Base-by-base conservation (phyloP, 2,888 invertebrate species). In the Macrophya alboannulata region DNA sequence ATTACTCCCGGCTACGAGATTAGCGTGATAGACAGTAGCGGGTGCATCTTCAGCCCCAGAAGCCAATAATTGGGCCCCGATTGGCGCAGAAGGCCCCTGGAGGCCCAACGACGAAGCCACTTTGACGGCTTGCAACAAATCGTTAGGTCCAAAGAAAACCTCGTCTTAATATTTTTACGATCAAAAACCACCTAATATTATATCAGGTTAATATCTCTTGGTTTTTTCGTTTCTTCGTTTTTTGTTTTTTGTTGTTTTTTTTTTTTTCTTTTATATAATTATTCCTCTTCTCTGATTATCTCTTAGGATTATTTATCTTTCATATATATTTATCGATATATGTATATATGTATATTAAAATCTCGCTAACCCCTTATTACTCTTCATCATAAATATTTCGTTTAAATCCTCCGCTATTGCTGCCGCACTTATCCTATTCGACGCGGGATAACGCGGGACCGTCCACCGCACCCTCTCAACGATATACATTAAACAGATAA, bases 41-140 rank as follows among this genome's bases (percentile, higher is more conserved):
- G 92, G 89, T 87, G 91, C 91, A 91, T 92, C 92, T 86, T 92
- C 92, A 87, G 90, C 90, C 89, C 90, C 88, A 85, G 92, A 90
- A 91, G 91, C 92, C 90, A 93, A 90, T 90, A 93, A 89, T 91
- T 93, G 93, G 93, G 93, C 92, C 92, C 93, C 93, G 92, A 93
- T 93, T 90, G 93, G 93, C 93, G 93, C 93, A 90, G 93, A 92
- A 89, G 93, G 93, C 93, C 93, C 93, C 92, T 93, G 93, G 92
- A 93, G 93, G 91, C 93, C 93, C 90, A 93, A 93, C 93, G 93
- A 93, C 93, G 93, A 93, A 93, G 93, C 93, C 93, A 93, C 93
- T 93, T 93, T 93, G 93, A 91, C 93, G 93, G 93, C 92, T 93
- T 93, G 93, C 91, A 91, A 89, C 91, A 91, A 91, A 90, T 90